Percentiles rank a stretch among this genome's conserved stretches.
Conservation (phyloP, 2,797 vertebrate species). For the Anabacerthia variegaticeps region DNA sequence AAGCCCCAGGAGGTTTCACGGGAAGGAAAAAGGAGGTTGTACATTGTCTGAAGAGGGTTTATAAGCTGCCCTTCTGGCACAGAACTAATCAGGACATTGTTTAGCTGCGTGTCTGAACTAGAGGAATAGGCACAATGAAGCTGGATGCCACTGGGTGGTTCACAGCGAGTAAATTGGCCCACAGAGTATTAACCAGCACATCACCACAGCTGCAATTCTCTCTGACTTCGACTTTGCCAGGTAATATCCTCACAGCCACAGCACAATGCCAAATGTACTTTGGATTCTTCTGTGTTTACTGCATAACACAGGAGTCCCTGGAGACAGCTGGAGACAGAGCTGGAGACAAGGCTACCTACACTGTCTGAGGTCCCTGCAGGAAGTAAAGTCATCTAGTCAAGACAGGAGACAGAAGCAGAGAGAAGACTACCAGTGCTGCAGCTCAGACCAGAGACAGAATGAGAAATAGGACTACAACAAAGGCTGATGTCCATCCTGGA, state of each 20-base stretch:
- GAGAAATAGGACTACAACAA: background rate
- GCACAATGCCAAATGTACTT: background rate
- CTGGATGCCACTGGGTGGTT: background rate
- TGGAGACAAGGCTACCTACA: background rate
- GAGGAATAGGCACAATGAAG: background rate
- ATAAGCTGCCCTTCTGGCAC: slow-evolving; percentile 34
- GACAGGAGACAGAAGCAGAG: background rate
- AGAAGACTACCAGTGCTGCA: background rate
- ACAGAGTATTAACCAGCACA: background rate
- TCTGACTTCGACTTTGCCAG: background rate
- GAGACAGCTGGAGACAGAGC: background rate
- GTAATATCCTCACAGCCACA: background rate
- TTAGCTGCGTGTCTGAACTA: background rate
- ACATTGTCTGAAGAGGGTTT: slow-evolving; percentile 28
- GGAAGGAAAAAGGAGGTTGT: slow-evolving; percentile 11
- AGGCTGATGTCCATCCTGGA: background rate
- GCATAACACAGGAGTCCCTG: background rate
- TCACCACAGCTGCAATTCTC: background rate
- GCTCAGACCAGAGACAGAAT: background rate
- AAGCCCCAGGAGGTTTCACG: background rate
- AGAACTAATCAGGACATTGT: background rate
- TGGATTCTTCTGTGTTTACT: background rate
- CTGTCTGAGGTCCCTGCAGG: background rate
- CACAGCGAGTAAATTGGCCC: background rate
- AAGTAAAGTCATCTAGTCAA: background rate